Base-by-base conservation (phyloP, 2,888 invertebrate species). In the Ochropleura leucogaster region DNA sequence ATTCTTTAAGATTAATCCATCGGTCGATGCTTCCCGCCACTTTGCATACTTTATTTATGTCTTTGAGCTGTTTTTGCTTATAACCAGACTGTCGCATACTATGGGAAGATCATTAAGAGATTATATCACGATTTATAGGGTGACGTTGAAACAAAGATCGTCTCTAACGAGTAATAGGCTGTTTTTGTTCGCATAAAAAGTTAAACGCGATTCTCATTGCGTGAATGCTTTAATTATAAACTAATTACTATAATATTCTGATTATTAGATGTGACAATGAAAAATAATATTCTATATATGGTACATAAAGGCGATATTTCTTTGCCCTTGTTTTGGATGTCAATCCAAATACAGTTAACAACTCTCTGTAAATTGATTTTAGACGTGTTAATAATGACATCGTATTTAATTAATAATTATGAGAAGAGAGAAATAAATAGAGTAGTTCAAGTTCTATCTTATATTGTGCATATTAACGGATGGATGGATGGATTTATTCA, bases 1-100 rank as follows among this genome's bases (percentile, higher is more conserved):
- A 90, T 91, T 90, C 92, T 85, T 86, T 87, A 87, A 89, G 90
- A 92, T 92, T 92, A 93, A 93, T 92, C 91, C 92, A 88, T 91
- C 87, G 90, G 87, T 80, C 88, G 89, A 85, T 87, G 89, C 88
- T 89, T 89, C 89, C 87, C 85, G 82, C 83, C 88, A 85, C 89
- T 92, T 89, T 90, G 91, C 90, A 90, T 92, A 89, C 84, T 89
- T 91, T 91, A 92, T 91, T 91, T 90, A 89, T 89, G 89, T 91
- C 88, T 87, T 86, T 86, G 85, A 76, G 71, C 77, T 77, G 82
- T 88, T 89, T 83, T 87, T 87, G 80, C 74, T 79, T 72, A 73
- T 79, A 76, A 76, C 49, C 67, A 84, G 81, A 82, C 82, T 84
- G 83, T 78, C 83, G 67, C 84, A 80, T 84, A 66, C 63, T 73